Evolutionary conservation across 1,140 invertebrate species (phyloP).

Genomic region (Lasioglossum albipes): DNA sequence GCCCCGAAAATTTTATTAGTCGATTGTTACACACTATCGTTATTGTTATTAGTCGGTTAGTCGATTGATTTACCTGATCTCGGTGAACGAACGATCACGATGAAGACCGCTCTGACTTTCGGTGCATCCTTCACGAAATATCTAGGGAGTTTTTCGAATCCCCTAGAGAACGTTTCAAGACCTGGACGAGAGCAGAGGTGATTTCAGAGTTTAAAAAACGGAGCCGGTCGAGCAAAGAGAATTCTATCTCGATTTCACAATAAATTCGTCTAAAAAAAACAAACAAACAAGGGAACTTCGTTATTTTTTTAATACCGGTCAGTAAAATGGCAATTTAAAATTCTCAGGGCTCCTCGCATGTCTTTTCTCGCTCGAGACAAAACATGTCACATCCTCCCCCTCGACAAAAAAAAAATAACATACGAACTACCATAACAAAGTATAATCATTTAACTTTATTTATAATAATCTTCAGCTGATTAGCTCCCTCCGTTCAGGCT

Average conservation of each 20-base stretch:
- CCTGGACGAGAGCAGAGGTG: background rate
- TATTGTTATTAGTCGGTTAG: too few relatives aligned
- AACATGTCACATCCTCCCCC: background rate
- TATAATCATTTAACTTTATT: constrained; percentile 52
- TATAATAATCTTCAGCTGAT: constrained; percentile 47
- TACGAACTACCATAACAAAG: constrained; percentile 45
- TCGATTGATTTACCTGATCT: background rate
- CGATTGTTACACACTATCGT: too few relatives aligned
- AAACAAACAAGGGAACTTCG: too few relatives aligned
- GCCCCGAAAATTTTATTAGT: constrained; percentile 46
- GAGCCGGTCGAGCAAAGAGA: too few relatives aligned
- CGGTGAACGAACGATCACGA: background rate
- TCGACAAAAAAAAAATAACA: constrained; percentile 30
- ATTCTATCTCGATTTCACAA: too few relatives aligned
- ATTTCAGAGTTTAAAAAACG: too few relatives aligned
- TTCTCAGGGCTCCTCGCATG: constrained; percentile 46
- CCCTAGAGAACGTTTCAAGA: background rate
- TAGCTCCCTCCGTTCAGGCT: constrained; percentile 26
- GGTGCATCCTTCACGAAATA: background rate
- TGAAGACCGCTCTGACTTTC: too few relatives aligned
- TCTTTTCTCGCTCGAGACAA: background rate
- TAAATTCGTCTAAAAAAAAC: too few relatives aligned
- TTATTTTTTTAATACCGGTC: too few relatives aligned
- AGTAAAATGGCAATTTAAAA: constrained; percentile 9
- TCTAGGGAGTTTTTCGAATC: background rate